phyloP scores from a whole-genome alignment of 2,797 vertebrate species.

The Taenioides sp. region DNA sequence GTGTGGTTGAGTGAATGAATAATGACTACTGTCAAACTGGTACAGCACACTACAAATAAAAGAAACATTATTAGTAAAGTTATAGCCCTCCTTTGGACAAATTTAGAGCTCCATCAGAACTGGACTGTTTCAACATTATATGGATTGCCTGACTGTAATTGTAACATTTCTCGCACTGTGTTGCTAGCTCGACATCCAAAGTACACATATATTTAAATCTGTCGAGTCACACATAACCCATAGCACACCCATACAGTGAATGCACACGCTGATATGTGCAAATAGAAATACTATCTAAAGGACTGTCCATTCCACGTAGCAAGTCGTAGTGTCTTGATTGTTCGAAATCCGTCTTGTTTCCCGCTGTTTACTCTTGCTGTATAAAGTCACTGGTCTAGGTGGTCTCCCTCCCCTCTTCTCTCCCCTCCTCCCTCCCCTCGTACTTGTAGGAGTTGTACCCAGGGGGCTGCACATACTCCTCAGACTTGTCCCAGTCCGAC shows the following conservation, averaged over 20 bases:
- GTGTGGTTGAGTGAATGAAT: too few species aligned
- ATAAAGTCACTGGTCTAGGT: slow-evolving; percentile 50
- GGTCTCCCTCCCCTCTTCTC: slow-evolving; percentile 61
- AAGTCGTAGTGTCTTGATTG: slow-evolving; percentile 42
- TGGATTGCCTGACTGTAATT: neutral
- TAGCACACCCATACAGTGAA: slow-evolving; percentile 29
- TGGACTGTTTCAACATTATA: neutral
- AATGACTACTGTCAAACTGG: too few species aligned
- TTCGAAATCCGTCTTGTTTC: slow-evolving; percentile 41
- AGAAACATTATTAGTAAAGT: too few species aligned
- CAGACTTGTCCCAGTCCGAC: slow-evolving; percentile 78
- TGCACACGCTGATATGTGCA: slow-evolving; percentile 48
- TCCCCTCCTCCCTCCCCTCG: slow-evolving; percentile 54
- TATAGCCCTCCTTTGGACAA: too few species aligned
- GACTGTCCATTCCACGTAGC: slow-evolving; percentile 54
- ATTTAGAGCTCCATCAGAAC: neutral
- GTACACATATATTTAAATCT: slow-evolving; percentile 27
- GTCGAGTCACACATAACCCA: slow-evolving; percentile 13
- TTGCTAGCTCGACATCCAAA: slow-evolving; percentile 5
- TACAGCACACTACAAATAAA: too few species aligned
- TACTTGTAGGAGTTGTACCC: slow-evolving; percentile 73
- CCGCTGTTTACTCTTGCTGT: slow-evolving; percentile 21
- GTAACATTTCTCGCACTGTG: neutral
- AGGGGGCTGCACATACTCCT: slow-evolving; percentile 77
- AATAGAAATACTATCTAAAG: slow-evolving; percentile 52